Base-by-base conservation (phyloP, 2,113 vertebrate genomes). In the Nycticorax nycticorax region DNA sequence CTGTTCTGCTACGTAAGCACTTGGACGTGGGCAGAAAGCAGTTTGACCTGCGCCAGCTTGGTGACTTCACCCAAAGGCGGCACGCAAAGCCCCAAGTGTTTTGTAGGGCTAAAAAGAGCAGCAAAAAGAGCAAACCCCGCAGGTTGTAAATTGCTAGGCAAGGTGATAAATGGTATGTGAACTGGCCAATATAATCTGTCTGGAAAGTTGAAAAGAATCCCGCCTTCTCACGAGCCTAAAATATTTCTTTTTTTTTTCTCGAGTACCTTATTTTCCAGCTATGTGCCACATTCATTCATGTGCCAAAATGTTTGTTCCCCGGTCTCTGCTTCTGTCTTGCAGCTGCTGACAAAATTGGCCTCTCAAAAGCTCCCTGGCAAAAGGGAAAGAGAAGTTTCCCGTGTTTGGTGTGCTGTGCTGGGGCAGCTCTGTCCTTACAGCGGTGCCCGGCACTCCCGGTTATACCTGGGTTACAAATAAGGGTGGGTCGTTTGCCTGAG, bases 171-270 rank as follows among this genome's bases (percentile, higher is more conserved):
- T 57, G 83, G 60, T 56, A 75, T 0, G 0, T 52, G 73, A 63
- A 53, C 9, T 52, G 73, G 76, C 76, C 80, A 78, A 37, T 67
- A 78, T 89, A 81, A 84, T 85, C 86, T 66, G 60, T 30, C 68
- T 91, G 92, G 94, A 84, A 93, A 92, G 33, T 8, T 62, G 86
- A 84, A 89, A 87, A 89, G 83, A 95, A 82, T 64, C 21, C 48
- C 0, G 0, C 78, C 71, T 89, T 89, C 88, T 81, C 2, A 0
- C 12, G 39, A 96, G 41, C 76, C 79, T 63, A 81, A 91, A 94
- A 74, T 57, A 88, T 41, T 72, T 20, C 37, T 81, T 79, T 43
- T 43, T 43, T 43, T 43, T 85, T 72, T 73, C 60, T 80, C 24
- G 79, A 96, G 71, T 43, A 52, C 56, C 64, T 90, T 48, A 41